A percentile compares a stretch with the other conserved stretches of the same genome.
Evolutionary conservation across 2,888 invertebrate genomes (phyloP).

Genomic region (Plagiodera versicolora): DNA sequence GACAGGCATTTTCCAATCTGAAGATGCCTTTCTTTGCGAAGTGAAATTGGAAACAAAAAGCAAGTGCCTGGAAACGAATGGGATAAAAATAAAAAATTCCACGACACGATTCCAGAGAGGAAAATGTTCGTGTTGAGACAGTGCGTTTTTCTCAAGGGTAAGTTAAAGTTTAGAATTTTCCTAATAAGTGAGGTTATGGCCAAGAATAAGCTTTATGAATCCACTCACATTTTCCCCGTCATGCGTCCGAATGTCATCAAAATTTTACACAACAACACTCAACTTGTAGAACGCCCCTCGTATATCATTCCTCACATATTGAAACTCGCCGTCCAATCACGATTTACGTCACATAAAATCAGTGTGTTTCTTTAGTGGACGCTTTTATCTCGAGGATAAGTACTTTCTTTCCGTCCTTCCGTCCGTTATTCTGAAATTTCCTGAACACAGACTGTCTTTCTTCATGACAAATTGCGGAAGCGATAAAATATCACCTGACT

Average conservation of each 20-base stretch:
- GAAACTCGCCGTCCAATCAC: too few species aligned
- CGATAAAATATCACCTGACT: slow-evolving; percentile 1
- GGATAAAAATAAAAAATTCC: slow-evolving; percentile 10
- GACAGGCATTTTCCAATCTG: slow-evolving; percentile 1
- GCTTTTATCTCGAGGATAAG: too few species aligned
- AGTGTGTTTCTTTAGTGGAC: too few species aligned
- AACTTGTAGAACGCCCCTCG: too few species aligned
- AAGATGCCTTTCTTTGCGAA: background rate
- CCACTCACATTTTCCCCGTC: too few species aligned
- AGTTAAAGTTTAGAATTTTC: slow-evolving; percentile 28
- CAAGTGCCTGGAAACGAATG: slow-evolving; percentile 6
- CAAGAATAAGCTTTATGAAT: too few species aligned
- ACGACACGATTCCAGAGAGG: background rate
- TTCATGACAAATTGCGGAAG: slow-evolving; percentile 6
- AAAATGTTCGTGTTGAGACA: slow-evolving; percentile 52
- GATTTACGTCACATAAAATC: too few species aligned
- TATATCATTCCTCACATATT: too few species aligned
- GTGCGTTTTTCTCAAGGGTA: slow-evolving; percentile 50
- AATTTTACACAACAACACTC: too few species aligned
- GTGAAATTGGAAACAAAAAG: background rate
- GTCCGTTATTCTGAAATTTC: slow-evolving; percentile 2
- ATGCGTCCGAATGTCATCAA: too few species aligned
- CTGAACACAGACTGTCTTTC: background rate
- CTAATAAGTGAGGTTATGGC: too few species aligned
- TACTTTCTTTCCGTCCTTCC: background rate